Evolutionary conservation across 2,797 vertebrate species (phyloP).

Genomic region (Trachops cirrhosus): DNA sequence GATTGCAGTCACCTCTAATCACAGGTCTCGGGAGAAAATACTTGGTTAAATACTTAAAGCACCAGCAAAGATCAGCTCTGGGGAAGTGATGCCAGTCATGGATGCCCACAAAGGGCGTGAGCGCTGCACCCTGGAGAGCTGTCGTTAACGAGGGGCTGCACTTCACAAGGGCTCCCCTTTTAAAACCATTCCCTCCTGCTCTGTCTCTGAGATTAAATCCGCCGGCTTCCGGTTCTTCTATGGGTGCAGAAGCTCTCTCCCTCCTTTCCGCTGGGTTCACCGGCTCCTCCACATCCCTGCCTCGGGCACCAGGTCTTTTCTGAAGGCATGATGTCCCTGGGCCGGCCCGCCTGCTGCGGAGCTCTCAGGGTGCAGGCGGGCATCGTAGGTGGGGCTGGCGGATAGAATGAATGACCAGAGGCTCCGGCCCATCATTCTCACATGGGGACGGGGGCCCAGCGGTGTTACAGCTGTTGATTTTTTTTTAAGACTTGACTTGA

Average conservation of each 20-base stretch:
- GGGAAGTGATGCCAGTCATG: rapidly evolving
- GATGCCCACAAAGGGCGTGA: not conserved
- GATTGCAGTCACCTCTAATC: not conserved
- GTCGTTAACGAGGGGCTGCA: rapidly evolving
- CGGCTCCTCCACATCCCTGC: not conserved
- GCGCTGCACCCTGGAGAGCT: rapidly evolving
- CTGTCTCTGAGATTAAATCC: not conserved
- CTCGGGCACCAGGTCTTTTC: not conserved
- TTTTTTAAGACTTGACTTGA: not conserved
- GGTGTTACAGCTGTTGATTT: not conserved
- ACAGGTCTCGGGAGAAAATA: not conserved
- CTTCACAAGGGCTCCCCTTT: not conserved
- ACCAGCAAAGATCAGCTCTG: not conserved
- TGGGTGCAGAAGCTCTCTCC: not conserved
- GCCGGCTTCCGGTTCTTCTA: not conserved
- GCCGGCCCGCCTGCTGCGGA: not conserved
- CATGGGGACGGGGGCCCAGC: not conserved
- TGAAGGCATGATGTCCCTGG: not conserved
- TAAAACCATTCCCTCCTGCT: not conserved
- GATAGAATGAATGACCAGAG: no score
- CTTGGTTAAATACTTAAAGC: not conserved
- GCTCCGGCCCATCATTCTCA: not conserved
- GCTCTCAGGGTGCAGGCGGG: not conserved
- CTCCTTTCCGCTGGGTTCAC: not conserved
- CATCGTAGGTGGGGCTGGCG: not conserved